phyloP scores from a whole-genome alignment of 2,888 invertebrate species.

The Drosophila greeni region DNA sequence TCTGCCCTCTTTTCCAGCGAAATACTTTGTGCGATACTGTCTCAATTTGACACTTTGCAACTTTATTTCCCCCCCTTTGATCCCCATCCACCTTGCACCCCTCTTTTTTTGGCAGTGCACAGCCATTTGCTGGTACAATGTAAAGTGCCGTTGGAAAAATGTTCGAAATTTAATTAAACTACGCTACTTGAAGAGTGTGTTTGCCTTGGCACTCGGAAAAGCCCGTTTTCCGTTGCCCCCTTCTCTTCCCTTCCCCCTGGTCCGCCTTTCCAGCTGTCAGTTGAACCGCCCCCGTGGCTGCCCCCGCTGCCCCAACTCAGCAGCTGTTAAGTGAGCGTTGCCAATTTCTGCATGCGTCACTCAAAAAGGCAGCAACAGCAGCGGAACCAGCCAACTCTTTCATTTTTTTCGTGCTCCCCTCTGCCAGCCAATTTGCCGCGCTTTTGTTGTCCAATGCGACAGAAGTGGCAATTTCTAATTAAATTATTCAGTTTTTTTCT shows the following conservation, averaged over 20 bases:
- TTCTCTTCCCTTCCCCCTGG: background rate
- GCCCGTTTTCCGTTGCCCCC: slow-evolving; percentile 9
- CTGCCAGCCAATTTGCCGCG: slow-evolving; percentile 63
- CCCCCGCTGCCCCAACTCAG: slow-evolving; percentile 16
- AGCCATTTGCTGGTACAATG: slow-evolving; percentile 40
- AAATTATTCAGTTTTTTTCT: slow-evolving; percentile 69
- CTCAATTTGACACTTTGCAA: slow-evolving; percentile 55
- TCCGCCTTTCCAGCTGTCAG: slow-evolving; percentile 54
- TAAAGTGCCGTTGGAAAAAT: slow-evolving; percentile 61
- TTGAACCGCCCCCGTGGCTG: slow-evolving; percentile 21
- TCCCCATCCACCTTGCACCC: slow-evolving; percentile 29
- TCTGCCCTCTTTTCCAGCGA: background rate
- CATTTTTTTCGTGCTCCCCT: slow-evolving; percentile 12
- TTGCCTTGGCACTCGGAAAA: slow-evolving; percentile 46
- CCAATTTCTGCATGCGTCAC: slow-evolving; percentile 68
- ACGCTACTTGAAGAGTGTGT: slow-evolving; percentile 62
- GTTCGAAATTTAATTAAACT: slow-evolving; percentile 67
- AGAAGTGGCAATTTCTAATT: slow-evolving; percentile 72
- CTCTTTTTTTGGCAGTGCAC: slow-evolving; percentile 29
- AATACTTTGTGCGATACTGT: slow-evolving; percentile 49
- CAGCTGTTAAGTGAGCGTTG: slow-evolving; percentile 52
- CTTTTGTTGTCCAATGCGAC: slow-evolving; percentile 69
- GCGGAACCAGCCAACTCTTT: slow-evolving; percentile 52
- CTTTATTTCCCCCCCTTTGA: slow-evolving; percentile 32
- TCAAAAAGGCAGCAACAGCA: slow-evolving; percentile 45